Evolutionary conservation across 2,113 vertebrate genomes (phyloP).

Genomic region (Zosterops borbonicus): DNA sequence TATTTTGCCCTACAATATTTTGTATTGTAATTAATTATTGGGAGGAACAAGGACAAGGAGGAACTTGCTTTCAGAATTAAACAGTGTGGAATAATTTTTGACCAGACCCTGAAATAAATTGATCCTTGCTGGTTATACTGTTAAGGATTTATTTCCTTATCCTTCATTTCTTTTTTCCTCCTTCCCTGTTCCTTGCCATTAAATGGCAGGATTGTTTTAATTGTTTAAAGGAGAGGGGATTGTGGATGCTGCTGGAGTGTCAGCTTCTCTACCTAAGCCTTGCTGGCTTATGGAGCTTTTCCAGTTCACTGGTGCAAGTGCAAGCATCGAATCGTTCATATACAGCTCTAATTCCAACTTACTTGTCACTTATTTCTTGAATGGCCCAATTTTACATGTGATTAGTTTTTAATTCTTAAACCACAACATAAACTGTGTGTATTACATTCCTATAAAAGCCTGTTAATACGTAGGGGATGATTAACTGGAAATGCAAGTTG

Average conservation of each 20-base stretch:
- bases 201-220: neutral
- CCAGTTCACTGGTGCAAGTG: conserved; percentile 46
- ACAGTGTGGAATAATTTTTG: neutral
- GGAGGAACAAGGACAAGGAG: neutral
- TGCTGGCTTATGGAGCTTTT: conserved; percentile 21
- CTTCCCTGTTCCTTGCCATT: neutral
- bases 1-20: neutral
- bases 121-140: neutral
- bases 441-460: conserved; percentile 46
- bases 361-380: conserved; percentile 56
- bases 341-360: conserved; percentile 36
- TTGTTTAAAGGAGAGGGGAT: neutral
- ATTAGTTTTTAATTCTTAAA: conserved; percentile 78
- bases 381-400: conserved; percentile 65
- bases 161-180: neutral
- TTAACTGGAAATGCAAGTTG: neutral
- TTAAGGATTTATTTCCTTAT: neutral
- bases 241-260: neutral
- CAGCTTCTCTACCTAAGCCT: conserved; percentile 4
- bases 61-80: neutral
- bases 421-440: conserved; percentile 58
- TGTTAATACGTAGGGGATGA: neutral
- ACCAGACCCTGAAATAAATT: neutral
- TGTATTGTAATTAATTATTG: neutral
- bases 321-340: neutral